Evolutionary conservation across 2,113 vertebrate species (phyloP), one percentile per base, ranked within the genome.

Genomic region (Phocoena sinus): DNA sequence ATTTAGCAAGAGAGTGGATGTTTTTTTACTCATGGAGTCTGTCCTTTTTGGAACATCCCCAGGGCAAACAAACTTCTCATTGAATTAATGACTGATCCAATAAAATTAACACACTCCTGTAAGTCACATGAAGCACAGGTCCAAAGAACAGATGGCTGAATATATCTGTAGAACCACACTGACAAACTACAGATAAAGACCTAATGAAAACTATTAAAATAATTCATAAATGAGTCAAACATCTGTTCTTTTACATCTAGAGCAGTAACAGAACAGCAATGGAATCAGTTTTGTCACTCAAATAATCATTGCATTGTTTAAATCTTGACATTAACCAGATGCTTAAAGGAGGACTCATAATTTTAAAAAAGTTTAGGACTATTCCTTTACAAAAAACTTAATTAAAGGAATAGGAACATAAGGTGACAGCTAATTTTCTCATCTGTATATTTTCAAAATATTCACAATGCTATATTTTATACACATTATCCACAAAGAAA

Each of bases 141-240:
- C 76, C 58, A 94, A 89, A 85, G 92, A 97, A 95, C 86, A 97
- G 94, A 96, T 76, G 95, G 81, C 38, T 81, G 50, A 58, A 73
- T 76, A 4, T 80, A 95, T 93, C 56, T 97, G 56, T 50, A 92
- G 62, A 93, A 93, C 6, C 31, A 56, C 56, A 77, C 14, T 65
- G 67, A 87, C 74, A 96, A 95, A 71, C 26, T 85, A 67, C 77
- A 96, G 89, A 94, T 96, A 96, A 94, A 97, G 76, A 95, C 31
- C 41, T 88, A 94, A 93, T 87, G 56, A 96, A 97, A 91, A 94
- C 82, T 90, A 83, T 68, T 94, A 65, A 97, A 96, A 83, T 95
- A 94, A 96, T 86, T 95, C 74, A 97, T 65, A 80, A 74, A 82
- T 53, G 21, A 95, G 68, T 87, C 68, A 80, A 93, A 94, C 74